These are phyloP conservation scores for Tetranychus piercei DNA, from an alignment of 2,888 invertebrate species.

Conservation along the genomic window DNA sequence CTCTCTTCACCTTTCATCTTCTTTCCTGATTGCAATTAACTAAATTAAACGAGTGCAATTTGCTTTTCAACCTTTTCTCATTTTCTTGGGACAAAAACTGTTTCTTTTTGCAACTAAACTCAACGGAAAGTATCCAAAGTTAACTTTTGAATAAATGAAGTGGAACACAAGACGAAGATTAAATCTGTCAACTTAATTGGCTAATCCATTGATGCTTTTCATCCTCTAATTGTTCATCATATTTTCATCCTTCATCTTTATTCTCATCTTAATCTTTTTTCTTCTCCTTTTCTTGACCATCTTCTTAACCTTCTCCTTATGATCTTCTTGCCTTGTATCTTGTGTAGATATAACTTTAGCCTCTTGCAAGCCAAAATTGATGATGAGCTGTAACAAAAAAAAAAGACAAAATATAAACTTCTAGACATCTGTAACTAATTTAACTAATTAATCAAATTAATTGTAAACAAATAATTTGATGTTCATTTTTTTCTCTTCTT, in stretches of 20 bases:
- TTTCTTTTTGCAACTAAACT: no score
- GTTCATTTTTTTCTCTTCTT: no score
- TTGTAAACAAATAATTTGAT: no score
- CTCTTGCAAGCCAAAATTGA: no score
- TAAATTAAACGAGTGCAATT: background rate
- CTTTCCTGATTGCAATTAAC: background rate
- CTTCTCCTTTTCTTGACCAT: background rate
- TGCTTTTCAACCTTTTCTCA: background rate
- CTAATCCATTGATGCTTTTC: background rate
- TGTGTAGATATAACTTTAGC: no score
- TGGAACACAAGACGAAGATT: background rate
- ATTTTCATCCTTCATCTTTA: background rate
- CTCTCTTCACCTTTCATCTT: background rate
- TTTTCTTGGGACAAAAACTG: no score
- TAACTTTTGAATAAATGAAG: background rate
- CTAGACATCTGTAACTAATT: no score
- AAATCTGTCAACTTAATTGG: background rate
- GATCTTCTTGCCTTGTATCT: no score
- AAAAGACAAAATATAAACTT: no score
- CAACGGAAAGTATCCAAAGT: background rate
- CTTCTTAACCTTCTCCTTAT: no score
- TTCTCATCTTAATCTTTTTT: background rate
- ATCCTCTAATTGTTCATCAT: background rate
- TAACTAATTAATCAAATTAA: no score
- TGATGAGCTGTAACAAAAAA: no score